These are phyloP conservation scores for Lutraria rhynchaena DNA, from an alignment of 1,140 invertebrate species.

Conservation along the genomic window DNA sequence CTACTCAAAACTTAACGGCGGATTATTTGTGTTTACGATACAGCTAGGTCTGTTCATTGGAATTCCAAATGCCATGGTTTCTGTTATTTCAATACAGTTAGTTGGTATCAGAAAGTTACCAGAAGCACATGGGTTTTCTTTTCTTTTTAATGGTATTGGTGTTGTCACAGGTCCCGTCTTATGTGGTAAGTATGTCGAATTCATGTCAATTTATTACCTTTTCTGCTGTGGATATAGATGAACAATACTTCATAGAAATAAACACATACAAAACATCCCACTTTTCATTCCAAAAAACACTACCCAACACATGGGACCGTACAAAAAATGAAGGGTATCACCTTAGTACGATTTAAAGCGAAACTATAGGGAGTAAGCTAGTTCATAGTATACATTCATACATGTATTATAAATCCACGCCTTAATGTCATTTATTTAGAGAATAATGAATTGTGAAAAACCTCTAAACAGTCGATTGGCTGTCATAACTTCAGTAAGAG, in stretches of 20 bases:
- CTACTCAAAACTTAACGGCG: neutral
- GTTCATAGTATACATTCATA: no score
- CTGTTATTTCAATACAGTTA: conserved; percentile 23
- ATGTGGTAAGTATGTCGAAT: conserved; percentile 2
- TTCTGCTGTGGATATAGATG: neutral
- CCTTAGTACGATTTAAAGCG: no score
- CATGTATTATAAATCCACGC: no score
- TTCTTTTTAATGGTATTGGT: conserved; percentile 35
- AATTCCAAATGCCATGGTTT: conserved; percentile 42
- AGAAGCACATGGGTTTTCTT: conserved; percentile 35
- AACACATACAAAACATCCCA: no score
- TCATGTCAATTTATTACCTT: neutral
- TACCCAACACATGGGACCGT: no score
- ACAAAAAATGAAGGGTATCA: no score
- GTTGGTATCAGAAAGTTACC: conserved; percentile 34
- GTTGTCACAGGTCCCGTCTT: conserved; percentile 12
- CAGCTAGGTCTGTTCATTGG: conserved; percentile 35
- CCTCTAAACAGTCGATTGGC: no score
- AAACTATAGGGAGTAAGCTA: no score
- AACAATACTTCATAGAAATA: neutral
- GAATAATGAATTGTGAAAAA: no score
- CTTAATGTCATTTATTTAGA: no score
- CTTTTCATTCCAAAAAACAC: no score
- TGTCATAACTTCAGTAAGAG: no score
- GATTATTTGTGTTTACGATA: conserved; percentile 7